phyloP scores from a whole-genome alignment of 2,888 invertebrate genomes.

The Geophilus truncorum region DNA sequence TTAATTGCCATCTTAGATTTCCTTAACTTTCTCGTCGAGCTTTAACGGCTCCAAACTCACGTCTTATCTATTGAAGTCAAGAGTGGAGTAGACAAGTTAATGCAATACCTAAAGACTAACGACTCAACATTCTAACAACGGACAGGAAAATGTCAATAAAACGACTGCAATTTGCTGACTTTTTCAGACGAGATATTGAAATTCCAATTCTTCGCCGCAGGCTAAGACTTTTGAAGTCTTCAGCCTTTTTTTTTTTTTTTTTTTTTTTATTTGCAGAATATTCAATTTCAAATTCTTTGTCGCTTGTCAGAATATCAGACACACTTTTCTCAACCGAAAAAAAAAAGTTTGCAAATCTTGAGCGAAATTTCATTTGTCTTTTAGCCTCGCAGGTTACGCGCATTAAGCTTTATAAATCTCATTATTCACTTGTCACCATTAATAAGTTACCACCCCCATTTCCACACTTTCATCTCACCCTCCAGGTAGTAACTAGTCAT shows the following conservation, averaged over 20 bases:
- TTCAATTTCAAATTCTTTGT: slow-evolving; percentile 1
- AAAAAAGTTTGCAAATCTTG: neutral
- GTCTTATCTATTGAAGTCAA: neutral
- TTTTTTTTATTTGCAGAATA: neutral
- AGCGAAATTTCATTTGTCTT: neutral
- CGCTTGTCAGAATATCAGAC: neutral
- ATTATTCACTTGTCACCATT: neutral
- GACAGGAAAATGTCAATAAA: slow-evolving; percentile 15
- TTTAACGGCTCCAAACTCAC: no score
- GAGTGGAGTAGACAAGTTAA: neutral
- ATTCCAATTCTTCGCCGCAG: neutral
- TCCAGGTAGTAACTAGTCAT: neutral
- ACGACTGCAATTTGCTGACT: neutral
- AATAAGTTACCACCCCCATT: neutral
- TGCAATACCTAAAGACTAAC: neutral
- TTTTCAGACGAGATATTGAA: neutral
- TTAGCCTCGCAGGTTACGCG: neutral
- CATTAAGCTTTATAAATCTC: neutral
- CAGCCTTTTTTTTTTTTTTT: no score
- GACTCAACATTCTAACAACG: neutral
- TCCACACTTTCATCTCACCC: neutral
- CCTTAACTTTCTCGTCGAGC: neutral
- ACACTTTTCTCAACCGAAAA: neutral
- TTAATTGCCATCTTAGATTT: neutral
- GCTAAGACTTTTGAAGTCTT: neutral